A percentile compares a stretch with the other conserved stretches of the same genome.
These are phyloP conservation scores for Erebia epiphron DNA, from an alignment of 2,888 invertebrate genomes.

Conservation along the genomic window DNA sequence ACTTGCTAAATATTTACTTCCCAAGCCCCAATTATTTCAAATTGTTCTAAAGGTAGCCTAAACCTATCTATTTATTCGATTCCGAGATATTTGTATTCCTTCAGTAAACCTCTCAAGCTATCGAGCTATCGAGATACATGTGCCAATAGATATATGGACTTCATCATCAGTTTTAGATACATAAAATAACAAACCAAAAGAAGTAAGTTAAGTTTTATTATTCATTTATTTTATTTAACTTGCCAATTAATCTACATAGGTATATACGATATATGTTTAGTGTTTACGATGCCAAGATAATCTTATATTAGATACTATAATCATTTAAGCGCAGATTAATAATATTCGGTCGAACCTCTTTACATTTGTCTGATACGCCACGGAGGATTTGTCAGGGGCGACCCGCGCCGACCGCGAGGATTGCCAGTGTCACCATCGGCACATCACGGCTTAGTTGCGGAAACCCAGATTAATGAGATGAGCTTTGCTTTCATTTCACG, in stretches of 20 bases:
- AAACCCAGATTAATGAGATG: slow-evolving; percentile 79
- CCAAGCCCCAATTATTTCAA: neutral
- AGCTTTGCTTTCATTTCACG: slow-evolving; percentile 39
- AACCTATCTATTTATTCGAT: too few relatives aligned
- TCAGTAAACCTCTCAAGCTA: too few relatives aligned
- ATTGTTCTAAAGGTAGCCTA: too few relatives aligned
- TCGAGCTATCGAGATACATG: too few relatives aligned
- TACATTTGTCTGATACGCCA: slow-evolving; percentile 57
- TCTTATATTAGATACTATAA: neutral
- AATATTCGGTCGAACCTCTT: slow-evolving; percentile 26
- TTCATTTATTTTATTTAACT: too few relatives aligned
- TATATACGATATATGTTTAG: too few relatives aligned
- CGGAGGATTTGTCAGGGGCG: slow-evolving; percentile 71
- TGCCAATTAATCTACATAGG: too few relatives aligned
- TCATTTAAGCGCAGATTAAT: slow-evolving; percentile 19
- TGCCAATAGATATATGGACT: too few relatives aligned
- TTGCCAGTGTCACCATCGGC: slow-evolving; percentile 75
- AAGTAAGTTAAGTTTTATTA: too few relatives aligned
- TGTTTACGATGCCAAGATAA: neutral
- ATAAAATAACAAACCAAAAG: too few relatives aligned
- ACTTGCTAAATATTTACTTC: neutral
- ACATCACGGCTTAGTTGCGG: slow-evolving; percentile 72
- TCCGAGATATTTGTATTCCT: too few relatives aligned
- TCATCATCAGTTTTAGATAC: too few relatives aligned
- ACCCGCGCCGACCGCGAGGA: slow-evolving; percentile 58